These are phyloP conservation scores for Trachelus tabidus DNA, from an alignment of 2,888 invertebrate species.

Conservation along the genomic window DNA sequence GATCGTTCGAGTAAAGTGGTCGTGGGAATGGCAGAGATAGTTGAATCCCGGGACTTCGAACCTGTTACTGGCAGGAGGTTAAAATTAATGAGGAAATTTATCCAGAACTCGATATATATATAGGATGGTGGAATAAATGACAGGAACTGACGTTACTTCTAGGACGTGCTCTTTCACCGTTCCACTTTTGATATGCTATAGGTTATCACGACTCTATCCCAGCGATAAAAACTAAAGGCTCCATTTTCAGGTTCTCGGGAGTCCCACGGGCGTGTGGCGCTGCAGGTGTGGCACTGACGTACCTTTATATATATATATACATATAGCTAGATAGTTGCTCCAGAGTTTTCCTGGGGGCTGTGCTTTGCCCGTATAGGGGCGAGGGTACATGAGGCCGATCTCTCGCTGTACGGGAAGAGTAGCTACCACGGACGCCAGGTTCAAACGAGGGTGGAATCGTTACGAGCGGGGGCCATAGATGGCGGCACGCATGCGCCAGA, in stretches of 20 bases:
- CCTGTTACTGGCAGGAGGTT: neutral
- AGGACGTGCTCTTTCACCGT: conserved; percentile 42
- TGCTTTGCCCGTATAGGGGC: neutral
- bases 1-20: conserved; percentile 2
- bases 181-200: conserved; percentile 45
- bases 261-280: conserved; percentile 32
- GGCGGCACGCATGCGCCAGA: conserved; percentile 54
- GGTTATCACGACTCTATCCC: conserved; percentile 63
- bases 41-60: neutral
- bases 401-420: conserved; percentile 27
- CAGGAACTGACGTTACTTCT: neutral
- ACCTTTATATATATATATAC: neutral
- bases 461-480: conserved; percentile 47
- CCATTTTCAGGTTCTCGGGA: conserved; percentile 58
- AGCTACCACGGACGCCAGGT: conserved; percentile 25
- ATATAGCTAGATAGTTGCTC: neutral
- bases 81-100: neutral
- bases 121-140: neutral
- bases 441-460: conserved; percentile 54
- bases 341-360: neutral
- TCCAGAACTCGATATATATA: neutral
- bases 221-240: conserved; percentile 63
- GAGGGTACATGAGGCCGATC: neutral
- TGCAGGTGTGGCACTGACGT: conserved; percentile 12
- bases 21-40: neutral